Percentiles rank a stretch among this genome's conserved stretches.
Evolutionary conservation across 2,888 invertebrate species (phyloP).

Genomic region (Trachelus stipa): DNA sequence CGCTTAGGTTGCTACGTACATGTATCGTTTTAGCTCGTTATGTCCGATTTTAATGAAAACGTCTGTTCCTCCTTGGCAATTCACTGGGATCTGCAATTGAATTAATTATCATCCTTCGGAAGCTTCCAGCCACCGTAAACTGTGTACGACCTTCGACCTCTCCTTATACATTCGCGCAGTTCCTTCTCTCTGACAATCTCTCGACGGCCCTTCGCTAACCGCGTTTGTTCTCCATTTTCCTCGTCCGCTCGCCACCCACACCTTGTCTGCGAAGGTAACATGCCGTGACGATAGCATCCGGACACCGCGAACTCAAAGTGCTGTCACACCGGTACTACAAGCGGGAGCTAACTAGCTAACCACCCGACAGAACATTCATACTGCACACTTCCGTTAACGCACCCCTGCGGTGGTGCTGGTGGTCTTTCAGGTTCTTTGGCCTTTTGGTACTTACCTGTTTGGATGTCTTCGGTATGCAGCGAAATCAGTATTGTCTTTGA

Average conservation of each 20-base stretch:
- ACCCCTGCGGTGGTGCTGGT: neutral
- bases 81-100: neutral
- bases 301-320: conserved; percentile 12
- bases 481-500: neutral
- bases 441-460: neutral
- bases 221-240: conserved; percentile 27
- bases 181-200: conserved; percentile 8
- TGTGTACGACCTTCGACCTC: neutral
- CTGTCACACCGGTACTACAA: neutral
- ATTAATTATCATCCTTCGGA: neutral
- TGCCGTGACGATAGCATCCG: conserved; percentile 42
- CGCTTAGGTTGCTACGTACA: neutral
- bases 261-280: conserved; percentile 38
- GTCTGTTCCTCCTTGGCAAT: neutral
- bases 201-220: conserved; percentile 28
- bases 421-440: neutral
- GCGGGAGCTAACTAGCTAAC: neutral
- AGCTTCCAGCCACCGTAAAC: neutral
- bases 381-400: neutral
- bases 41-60: neutral
- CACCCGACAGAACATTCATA: neutral
- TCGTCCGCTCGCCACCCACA: conserved; percentile 12
- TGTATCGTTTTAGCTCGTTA: neutral
- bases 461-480: neutral
- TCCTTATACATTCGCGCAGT: neutral